Conservation (phyloP, 2,797 vertebrate genomes). For the Pelobates cultripes region DNA sequence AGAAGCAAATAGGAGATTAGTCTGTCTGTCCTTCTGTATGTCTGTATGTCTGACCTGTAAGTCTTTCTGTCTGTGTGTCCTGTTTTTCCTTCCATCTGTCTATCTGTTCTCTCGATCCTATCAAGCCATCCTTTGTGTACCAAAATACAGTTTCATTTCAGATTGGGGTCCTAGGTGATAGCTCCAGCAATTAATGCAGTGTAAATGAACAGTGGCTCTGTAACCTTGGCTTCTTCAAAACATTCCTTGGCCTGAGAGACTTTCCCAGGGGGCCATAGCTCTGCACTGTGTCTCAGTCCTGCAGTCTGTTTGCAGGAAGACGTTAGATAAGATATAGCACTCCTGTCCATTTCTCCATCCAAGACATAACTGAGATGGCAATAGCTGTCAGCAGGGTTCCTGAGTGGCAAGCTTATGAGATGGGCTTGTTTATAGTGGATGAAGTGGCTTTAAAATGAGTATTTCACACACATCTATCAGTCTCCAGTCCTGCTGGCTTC, state of each 20-base stretch:
- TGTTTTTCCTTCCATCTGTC: too few species aligned
- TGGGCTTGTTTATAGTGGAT: slow-evolving; percentile 34
- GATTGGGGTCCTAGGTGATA: too few species aligned
- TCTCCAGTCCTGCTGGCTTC: slow-evolving; percentile 54
- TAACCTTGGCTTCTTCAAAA: neutral
- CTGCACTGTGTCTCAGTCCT: slow-evolving; percentile 43
- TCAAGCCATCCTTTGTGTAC: too few species aligned
- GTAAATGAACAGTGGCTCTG: too few species aligned
- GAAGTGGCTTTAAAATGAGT: slow-evolving; percentile 29
- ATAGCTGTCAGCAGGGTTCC: slow-evolving; percentile 54
- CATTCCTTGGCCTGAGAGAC: slow-evolving; percentile 16
- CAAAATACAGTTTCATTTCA: too few species aligned
- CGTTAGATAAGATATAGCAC: slow-evolving; percentile 52
- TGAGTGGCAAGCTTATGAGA: slow-evolving; percentile 20
- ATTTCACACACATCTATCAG: slow-evolving; percentile 43
- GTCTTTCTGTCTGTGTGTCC: too few species aligned
- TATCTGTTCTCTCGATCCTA: too few species aligned
- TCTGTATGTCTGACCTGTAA: too few species aligned
- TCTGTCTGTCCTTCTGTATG: too few species aligned
- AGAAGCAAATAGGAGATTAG: too few species aligned
- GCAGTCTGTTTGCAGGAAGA: slow-evolving; percentile 23
- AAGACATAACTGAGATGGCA: slow-evolving; percentile 32
- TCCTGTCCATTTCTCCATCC: slow-evolving; percentile 30
- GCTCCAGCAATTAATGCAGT: too few species aligned
- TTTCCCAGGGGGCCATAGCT: slow-evolving; percentile 36